phyloP scores from a whole-genome alignment of 2,888 invertebrate genomes.

The Sicus ferrugineus region DNA sequence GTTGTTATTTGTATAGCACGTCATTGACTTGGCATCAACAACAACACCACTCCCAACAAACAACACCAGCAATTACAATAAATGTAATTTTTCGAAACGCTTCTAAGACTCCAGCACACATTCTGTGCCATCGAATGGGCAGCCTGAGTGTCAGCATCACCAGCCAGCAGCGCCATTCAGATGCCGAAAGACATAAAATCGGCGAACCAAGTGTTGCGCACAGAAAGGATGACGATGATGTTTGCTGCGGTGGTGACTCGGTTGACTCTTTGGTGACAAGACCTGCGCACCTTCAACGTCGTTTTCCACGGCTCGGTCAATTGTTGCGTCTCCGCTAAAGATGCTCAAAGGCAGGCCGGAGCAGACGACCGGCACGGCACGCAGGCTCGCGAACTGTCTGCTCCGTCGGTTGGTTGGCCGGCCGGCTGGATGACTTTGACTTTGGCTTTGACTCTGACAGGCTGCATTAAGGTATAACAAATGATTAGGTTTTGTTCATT shows the following conservation, averaged over 20 bases:
- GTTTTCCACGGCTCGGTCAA: slow-evolving; percentile 36
- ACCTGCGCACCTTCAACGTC: slow-evolving; percentile 31
- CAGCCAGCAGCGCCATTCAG: slow-evolving; percentile 10
- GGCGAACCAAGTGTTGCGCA: slow-evolving; percentile 22
- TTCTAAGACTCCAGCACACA: neutral
- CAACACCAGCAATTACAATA: slow-evolving; percentile 32
- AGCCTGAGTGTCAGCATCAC: neutral
- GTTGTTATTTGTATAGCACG: slow-evolving; percentile 40
- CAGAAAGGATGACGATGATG: slow-evolving; percentile 14
- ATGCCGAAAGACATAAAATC: slow-evolving; percentile 30
- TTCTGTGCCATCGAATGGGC: neutral
- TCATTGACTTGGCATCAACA: slow-evolving; percentile 44
- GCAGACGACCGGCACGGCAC: slow-evolving; percentile 4
- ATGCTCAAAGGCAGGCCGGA: slow-evolving; percentile 34
- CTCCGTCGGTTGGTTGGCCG: neutral
- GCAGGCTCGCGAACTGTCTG: slow-evolving; percentile 15
- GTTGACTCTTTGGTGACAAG: slow-evolving; percentile 34
- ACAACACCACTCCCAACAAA: neutral
- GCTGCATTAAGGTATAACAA: slow-evolving; percentile 45
- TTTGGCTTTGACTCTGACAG: slow-evolving; percentile 25
- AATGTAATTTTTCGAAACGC: slow-evolving; percentile 35
- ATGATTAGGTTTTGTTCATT: slow-evolving; percentile 51
- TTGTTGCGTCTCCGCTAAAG: slow-evolving; percentile 39
- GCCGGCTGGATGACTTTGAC: slow-evolving; percentile 14
- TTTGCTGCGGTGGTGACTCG: slow-evolving; percentile 21